A percentile compares a stretch with the other conserved stretches of the same genome.
Evolutionary conservation across 2,888 invertebrate species (phyloP).

Genomic region (Idaea aversata): DNA sequence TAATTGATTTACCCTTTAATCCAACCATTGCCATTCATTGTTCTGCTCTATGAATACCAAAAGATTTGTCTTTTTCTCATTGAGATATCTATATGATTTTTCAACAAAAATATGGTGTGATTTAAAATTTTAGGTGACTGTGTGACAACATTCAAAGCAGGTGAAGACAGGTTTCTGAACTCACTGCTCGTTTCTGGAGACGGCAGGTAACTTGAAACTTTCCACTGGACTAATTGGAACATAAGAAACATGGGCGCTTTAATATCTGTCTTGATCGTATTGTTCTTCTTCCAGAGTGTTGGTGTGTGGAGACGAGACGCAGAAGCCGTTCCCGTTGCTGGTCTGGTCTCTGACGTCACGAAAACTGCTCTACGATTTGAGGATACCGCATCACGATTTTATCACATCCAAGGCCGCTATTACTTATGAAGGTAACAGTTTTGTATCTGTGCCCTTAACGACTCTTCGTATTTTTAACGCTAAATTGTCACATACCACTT

Average conservation of each 20-base stretch:
- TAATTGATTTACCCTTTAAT: too few relatives aligned
- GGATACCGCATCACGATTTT: conserved; percentile 94
- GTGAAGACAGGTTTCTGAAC: conserved; percentile 94
- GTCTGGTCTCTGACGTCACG: conserved; percentile 93
- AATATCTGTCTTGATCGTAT: background rate
- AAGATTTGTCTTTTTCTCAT: too few relatives aligned
- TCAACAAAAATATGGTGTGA: background rate
- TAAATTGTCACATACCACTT: too few relatives aligned
- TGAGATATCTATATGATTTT: too few relatives aligned
- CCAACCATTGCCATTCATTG: too few relatives aligned
- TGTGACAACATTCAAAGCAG: conserved; percentile 93
- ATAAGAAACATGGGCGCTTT: background rate
- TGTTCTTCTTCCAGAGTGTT: conserved; percentile 79
- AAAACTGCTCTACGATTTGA: conserved; percentile 91
- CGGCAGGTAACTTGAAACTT: conserved; percentile 81
- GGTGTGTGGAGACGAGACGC: conserved; percentile 95
- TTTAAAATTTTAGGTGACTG: conserved; percentile 81
- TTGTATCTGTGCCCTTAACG: background rate
- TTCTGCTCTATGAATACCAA: too few relatives aligned
- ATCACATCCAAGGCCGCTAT: conserved; percentile 91
- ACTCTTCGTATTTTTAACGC: too few relatives aligned
- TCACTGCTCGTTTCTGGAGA: conserved; percentile 93
- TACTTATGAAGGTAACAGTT: conserved; percentile 86
- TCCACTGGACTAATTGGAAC: background rate
- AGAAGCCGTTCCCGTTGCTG: conserved; percentile 93